Evolutionary conservation across 2,113 vertebrate species (phyloP).

Genomic region (Percina caprodes): DNA sequence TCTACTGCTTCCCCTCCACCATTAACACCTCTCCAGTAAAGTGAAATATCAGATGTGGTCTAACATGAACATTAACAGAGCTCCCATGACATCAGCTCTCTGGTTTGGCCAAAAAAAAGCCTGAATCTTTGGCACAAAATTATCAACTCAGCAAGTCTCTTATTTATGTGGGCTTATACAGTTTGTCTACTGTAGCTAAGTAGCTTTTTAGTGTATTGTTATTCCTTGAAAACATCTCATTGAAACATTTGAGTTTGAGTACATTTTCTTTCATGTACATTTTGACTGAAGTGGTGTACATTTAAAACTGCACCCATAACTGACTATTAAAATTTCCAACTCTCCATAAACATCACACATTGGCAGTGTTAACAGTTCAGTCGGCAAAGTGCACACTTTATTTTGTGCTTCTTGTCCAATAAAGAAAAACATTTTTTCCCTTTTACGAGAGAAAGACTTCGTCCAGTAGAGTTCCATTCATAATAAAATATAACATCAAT

Average conservation of each 20-base stretch:
- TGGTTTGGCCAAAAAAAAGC: conserved; percentile 64
- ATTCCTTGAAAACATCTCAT: too few relatives aligned
- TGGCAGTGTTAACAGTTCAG: conserved; percentile 2
- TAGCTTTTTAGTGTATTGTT: neutral
- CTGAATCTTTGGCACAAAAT: conserved; percentile 62
- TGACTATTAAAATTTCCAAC: neutral
- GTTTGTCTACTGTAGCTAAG: neutral
- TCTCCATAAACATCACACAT: conserved; percentile 3
- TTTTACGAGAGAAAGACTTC: neutral
- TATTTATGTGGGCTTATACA: conserved; percentile 33
- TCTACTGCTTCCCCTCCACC: conserved; percentile 34
- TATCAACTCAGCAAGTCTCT: conserved; percentile 16
- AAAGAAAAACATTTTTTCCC: neutral
- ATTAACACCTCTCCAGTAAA: conserved; percentile 73
- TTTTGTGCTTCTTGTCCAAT: neutral
- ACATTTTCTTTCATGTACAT: neutral
- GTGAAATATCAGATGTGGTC: conserved; percentile 74
- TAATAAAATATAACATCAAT: neutral
- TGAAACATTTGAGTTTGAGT: neutral
- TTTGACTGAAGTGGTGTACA: neutral
- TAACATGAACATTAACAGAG: conserved; percentile 46
- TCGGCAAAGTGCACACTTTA: neutral
- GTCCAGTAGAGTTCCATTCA: neutral
- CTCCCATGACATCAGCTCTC: conserved; percentile 75
- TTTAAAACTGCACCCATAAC: conserved; percentile 1